These are phyloP conservation scores for Potamilus streckersoni DNA, from an alignment of 1,140 invertebrate species.

Conservation along the genomic window DNA sequence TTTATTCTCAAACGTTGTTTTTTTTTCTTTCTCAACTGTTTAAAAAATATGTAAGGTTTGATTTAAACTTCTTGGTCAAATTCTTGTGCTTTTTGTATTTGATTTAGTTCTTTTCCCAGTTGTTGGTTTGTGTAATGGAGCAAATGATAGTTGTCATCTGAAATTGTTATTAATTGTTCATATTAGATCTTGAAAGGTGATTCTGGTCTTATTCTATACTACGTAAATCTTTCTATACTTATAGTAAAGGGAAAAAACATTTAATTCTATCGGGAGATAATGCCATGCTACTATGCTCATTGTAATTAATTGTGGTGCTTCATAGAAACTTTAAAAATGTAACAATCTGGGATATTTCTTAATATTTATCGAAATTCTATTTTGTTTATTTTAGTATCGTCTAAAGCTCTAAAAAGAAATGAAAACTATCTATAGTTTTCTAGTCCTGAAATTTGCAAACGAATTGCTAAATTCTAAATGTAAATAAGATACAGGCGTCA, in stretches of 20 bases:
- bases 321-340: slow-evolving; percentile 69
- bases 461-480: slow-evolving; percentile 33
- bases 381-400: slow-evolving; percentile 46
- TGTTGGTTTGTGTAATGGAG: slow-evolving; percentile 3
- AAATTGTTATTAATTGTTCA: slow-evolving; percentile 28
- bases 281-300: slow-evolving; percentile 70
- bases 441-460: slow-evolving; percentile 39
- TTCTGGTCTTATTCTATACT: not conserved
- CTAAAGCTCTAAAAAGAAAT: slow-evolving; percentile 55
- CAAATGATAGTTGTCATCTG: slow-evolving; percentile 28
- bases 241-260: slow-evolving; percentile 1
- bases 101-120: not conserved
- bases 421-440: slow-evolving; percentile 21
- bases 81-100: slow-evolving; percentile 4
- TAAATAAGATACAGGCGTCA: no score
- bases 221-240: slow-evolving; percentile 1
- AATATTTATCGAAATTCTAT: slow-evolving; percentile 55
- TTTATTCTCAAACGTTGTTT: slow-evolving; percentile 65
- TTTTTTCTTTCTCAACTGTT: slow-evolving; percentile 49
- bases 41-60: slow-evolving; percentile 26
- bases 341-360: slow-evolving; percentile 66
- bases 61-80: slow-evolving; percentile 16
- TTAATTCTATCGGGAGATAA: slow-evolving; percentile 61
- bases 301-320: slow-evolving; percentile 63
- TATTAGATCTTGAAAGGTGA: no score